phyloP scores from a whole-genome alignment of 1,140 invertebrate genomes.

The Drosophila sp. region DNA sequence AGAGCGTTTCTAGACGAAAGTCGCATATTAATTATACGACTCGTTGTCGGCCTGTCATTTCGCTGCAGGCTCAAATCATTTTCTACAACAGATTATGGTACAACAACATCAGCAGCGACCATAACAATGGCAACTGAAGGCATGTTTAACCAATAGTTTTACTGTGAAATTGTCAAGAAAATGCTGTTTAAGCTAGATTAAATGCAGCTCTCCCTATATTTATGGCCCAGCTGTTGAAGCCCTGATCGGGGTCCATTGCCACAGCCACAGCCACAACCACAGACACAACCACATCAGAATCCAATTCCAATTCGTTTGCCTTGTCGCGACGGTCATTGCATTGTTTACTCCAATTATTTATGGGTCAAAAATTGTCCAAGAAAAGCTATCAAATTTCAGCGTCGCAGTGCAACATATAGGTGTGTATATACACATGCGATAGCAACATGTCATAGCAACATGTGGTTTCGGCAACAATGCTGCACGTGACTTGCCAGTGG shows the following conservation, averaged over 20 bases:
- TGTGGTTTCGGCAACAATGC: slow-evolving; percentile 24
- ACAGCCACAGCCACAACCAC: too few species aligned
- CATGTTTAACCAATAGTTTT: slow-evolving; percentile 67
- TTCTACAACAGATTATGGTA: slow-evolving; percentile 24
- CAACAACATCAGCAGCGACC: slow-evolving; percentile 4
- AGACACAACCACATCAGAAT: too few species aligned
- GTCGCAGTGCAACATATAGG: background rate
- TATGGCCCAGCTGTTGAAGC: slow-evolving; percentile 46
- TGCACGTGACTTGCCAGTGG: too few species aligned
- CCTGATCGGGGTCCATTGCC: slow-evolving; percentile 26
- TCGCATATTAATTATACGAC: slow-evolving; percentile 73
- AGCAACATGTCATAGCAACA: slow-evolving; percentile 39
- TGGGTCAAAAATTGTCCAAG: slow-evolving; percentile 63
- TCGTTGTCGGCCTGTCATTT: slow-evolving; percentile 48
- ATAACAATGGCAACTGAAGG: slow-evolving; percentile 4
- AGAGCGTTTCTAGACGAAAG: slow-evolving; percentile 39
- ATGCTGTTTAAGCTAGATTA: slow-evolving; percentile 81
- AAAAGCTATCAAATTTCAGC: slow-evolving; percentile 53
- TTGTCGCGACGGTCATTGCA: slow-evolving; percentile 48
- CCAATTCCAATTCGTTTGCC: slow-evolving; percentile 31
- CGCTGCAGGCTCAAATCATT: slow-evolving; percentile 48
- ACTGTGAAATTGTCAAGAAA: slow-evolving; percentile 82
- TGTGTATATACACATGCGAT: background rate
- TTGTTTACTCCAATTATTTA: slow-evolving; percentile 80
- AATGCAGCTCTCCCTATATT: slow-evolving; percentile 70